Evolutionary conservation across 2,797 vertebrate species (phyloP), one percentile per base, ranked within the genome.

Genomic region (Pteronotus mesoamericanus): DNA sequence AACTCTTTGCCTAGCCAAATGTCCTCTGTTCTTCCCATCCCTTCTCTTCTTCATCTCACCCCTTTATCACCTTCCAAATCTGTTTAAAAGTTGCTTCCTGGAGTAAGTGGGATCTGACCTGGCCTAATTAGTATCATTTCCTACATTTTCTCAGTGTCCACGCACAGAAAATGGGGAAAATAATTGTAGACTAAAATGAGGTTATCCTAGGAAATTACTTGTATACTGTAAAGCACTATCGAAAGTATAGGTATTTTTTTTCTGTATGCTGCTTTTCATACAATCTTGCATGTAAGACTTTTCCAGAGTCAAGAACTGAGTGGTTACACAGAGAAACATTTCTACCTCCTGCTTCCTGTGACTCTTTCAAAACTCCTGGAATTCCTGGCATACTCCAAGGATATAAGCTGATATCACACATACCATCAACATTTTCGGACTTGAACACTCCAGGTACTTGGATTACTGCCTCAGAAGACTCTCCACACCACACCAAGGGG

Each of bases 311-410:
- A 94, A 94, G 39, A 96, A 94, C 32, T 77, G 18, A 21, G 51
- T 61, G 21, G 44, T 89, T 53, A 88, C 26, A 44, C 15, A 19
- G 15, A 68, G 48, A 75, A 68, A 4, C 15, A 91, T 34, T 90
- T 34, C 44, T 79, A 32, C 3, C 21, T 75, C 22, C 64, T 61
- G 66, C 24, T n/a, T 80, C 55, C n/a, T 16, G 4, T 88, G 55
- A 4, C 9, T 55, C 72, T 95, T 83, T 64, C 16, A 84, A 94
- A 95, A 71, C 9, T 71, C n/a, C 71, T 85, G n/a, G 59, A 95
- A 91, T 75, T 37, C 37, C 69, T 15, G 48, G 71, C 14, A 42
- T 44, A 26, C 37, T 89, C 18, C 16, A 10, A 93, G 15, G 21
- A n/a, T 37, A 88, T 68, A 32, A 29, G 29, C 29, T 80, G 26